Base-by-base conservation (phyloP, 2,888 invertebrate species). In the Piscicola geometra region DNA sequence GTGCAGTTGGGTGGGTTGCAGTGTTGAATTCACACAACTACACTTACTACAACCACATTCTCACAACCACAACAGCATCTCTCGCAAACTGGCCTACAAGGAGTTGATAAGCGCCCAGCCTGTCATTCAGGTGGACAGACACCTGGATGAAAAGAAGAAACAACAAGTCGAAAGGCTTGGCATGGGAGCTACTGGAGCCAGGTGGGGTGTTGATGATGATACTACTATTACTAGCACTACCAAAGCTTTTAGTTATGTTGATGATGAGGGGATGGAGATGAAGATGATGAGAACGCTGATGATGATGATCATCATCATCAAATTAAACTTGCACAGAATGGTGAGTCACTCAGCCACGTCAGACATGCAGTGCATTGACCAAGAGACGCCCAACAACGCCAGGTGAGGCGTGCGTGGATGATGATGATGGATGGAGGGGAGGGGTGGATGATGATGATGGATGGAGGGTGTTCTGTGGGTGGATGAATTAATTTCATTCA, bases 331-430 rank as follows among this genome's bases (percentile, higher is more conserved):
- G 5, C n/a, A 15, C 73, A 73, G 73, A 36, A 36, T 64, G 35
- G 82, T 86, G 36, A 85, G 86, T 79, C 94, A 94, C 88, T 94
- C 94, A 18, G 94, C 93, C 18, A 84, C 93, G 75, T 90, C 90
- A 76, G 95, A 94, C 85, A 96, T 97, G 94, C 90, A 92, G 83
- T 89, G 89, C 32, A 93, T 98, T 82, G 91, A 93, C 83, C 96
- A 96, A 87, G 91, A 94, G 75, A 78, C 81, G 1, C 82, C 82
- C 21, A 81, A 78, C 35, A 73, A 60, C 30, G 73, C 28, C 12
- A 64, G 36, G 60, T 56, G 60, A n/a, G 21, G 12, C 9, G 9
- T 47, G 21, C 50, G 9, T 15, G 9, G 9, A 47, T n/a, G n/a
- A n/a, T n/a, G n/a, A n/a, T n/a, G n/a, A 15, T 41, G 41, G 41